These are phyloP conservation scores for Rhagium mordax DNA, from an alignment of 2,888 invertebrate genomes.

Conservation along the genomic window DNA sequence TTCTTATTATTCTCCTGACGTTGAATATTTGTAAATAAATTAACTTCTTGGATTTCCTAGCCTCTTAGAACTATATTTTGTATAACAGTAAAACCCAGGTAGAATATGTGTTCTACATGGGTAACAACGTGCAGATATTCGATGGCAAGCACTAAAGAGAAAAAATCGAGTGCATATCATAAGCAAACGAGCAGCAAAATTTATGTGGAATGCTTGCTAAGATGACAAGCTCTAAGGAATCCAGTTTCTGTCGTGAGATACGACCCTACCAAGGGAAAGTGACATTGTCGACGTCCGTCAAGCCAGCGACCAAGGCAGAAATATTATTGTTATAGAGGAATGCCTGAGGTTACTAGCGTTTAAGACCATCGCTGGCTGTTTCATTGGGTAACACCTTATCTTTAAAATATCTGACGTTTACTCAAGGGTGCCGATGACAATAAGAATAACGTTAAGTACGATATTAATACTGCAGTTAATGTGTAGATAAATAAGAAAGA, in stretches of 20 bases:
- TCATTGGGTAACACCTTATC: not conserved
- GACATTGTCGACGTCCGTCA: conserved; percentile 49
- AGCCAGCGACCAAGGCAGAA: conserved; percentile 13
- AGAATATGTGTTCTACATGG: not conserved
- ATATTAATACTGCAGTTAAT: not conserved
- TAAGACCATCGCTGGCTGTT: not conserved
- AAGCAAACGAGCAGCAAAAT: conserved; percentile 43
- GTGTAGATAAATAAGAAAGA: not conserved
- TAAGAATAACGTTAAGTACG: not conserved
- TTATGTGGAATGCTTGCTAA: conserved; percentile 48
- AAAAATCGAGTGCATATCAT: conserved; percentile 37
- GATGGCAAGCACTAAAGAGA: not conserved
- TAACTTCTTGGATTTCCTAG: too few species aligned
- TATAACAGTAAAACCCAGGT: too few species aligned
- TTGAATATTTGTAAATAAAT: too few species aligned
- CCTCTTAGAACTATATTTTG: too few species aligned
- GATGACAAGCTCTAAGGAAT: conserved; percentile 48
- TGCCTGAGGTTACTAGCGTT: conserved; percentile 29
- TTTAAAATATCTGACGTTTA: not conserved
- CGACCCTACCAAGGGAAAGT: conserved; percentile 48
- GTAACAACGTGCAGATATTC: conserved; percentile 18
- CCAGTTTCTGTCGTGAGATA: conserved; percentile 52
- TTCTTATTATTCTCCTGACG: too few species aligned
- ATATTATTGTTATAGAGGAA: conserved; percentile 27
- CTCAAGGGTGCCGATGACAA: not conserved